phyloP scores from a whole-genome alignment of 2,888 invertebrate species.

The Acholoe squamosa region DNA sequence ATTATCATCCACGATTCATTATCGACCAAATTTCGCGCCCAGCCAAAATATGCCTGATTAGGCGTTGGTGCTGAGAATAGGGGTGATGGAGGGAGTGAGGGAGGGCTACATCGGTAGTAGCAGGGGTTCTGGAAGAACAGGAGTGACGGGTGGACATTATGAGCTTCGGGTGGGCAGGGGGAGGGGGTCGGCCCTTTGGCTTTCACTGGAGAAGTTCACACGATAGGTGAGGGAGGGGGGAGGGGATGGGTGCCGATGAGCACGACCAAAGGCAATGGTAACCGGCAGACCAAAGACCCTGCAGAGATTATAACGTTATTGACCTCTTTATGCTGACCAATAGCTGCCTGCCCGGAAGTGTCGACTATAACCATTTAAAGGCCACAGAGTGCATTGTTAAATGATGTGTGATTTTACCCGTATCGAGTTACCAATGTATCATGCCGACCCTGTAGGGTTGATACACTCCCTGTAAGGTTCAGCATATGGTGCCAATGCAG shows the following conservation, averaged over 20 bases:
- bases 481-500: too few species aligned
- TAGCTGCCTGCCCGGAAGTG: constrained; percentile 12
- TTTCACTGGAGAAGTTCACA: constrained; percentile 24
- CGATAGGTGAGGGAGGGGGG: background rate
- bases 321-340: constrained; percentile 40
- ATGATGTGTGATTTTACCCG: too few species aligned
- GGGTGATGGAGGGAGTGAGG: background rate
- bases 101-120: background rate
- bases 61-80: background rate
- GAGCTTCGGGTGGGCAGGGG: background rate
- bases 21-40: constrained; percentile 44
- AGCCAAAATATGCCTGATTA: constrained; percentile 43
- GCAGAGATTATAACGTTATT: constrained; percentile 50
- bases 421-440: too few species aligned
- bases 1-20: constrained; percentile 58
- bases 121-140: too few species aligned
- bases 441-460: too few species aligned
- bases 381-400: too few species aligned
- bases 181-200: background rate
- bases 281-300: constrained; percentile 8
- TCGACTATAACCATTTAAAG: too few species aligned
- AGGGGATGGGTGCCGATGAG: background rate
- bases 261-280: background rate
- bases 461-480: too few species aligned
- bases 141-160: too few species aligned